These are phyloP conservation scores for Dermochelys coriacea DNA, from an alignment of 2,797 vertebrate species.

Conservation along the genomic window DNA sequence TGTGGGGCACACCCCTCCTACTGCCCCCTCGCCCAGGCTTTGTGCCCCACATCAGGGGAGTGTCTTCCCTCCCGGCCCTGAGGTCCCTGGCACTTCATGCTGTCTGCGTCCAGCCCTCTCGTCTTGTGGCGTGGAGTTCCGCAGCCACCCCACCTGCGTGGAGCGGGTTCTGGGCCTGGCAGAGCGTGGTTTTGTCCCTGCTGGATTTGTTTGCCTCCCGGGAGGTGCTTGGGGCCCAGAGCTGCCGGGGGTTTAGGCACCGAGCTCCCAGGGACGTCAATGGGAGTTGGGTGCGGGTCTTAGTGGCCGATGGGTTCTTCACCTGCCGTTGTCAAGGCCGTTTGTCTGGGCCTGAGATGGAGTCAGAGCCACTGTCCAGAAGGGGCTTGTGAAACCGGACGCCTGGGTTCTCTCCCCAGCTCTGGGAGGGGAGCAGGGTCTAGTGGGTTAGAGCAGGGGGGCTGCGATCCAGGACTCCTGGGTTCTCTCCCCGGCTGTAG, in stretches of 20 bases:
- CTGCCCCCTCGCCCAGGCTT: background rate
- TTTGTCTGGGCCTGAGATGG: no score
- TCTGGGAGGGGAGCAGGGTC: background rate
- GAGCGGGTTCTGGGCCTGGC: background rate
- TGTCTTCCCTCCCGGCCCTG: background rate
- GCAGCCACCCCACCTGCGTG: fast-evolving
- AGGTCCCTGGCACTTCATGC: no score
- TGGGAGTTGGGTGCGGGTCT: no score
- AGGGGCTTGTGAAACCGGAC: background rate
- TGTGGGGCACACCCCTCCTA: background rate
- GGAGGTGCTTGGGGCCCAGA: slow-evolving; percentile 37
- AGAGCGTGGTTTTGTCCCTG: no score
- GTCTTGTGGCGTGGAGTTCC: background rate
- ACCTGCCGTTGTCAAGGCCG: no score
- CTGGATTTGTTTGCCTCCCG: background rate
- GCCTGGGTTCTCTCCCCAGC: background rate
- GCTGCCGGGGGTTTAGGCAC: background rate
- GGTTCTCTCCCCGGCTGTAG: background rate
- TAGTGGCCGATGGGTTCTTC: background rate
- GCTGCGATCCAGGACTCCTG: background rate
- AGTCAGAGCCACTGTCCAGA: background rate
- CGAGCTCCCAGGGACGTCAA: background rate
- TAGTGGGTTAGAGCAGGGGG: no score
- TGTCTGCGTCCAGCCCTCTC: no score
- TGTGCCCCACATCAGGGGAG: background rate